A percentile compares a stretch with the other conserved stretches of the same genome.
Conservation (phyloP, 2,888 invertebrate genomes). For the Strigamia crassipes region DNA sequence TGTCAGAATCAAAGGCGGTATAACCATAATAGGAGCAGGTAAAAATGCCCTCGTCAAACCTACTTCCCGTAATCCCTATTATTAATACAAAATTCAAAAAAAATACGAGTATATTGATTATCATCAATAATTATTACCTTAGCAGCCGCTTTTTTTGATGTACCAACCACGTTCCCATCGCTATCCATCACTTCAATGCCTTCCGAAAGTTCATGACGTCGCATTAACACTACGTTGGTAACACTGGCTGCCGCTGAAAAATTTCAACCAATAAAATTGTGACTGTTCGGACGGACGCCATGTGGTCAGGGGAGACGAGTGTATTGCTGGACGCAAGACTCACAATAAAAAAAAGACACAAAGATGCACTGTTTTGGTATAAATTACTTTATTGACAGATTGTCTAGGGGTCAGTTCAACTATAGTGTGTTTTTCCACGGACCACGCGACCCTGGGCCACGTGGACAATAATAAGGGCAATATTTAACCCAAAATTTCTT, state of each 20-base stretch:
- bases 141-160: conserved; percentile 62
- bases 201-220: conserved; percentile 59
- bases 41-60: conserved; percentile 59
- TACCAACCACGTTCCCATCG: conserved; percentile 59
- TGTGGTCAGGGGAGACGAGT: too few relatives aligned
- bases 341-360: too few relatives aligned
- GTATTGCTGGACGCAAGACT: too few relatives aligned
- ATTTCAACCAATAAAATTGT: neutral
- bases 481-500: neutral
- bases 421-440: too few relatives aligned
- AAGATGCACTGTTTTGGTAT: too few relatives aligned
- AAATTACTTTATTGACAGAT: too few relatives aligned
- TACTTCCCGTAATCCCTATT: conserved; percentile 59
- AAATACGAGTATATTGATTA: neutral
- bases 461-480: too few relatives aligned
- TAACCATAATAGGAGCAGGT: conserved; percentile 59
- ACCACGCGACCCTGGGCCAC: too few relatives aligned
- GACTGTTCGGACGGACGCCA: too few relatives aligned
- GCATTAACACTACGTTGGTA: conserved; percentile 62
- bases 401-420: too few relatives aligned
- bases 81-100: conserved; percentile 32
- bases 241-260: conserved; percentile 59
- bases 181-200: conserved; percentile 62
- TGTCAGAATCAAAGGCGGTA: conserved; percentile 59
- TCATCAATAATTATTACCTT: conserved; percentile 54